A percentile compares a stretch with the other conserved stretches of the same genome.
These are phyloP conservation scores for Xiphophorus hellerii DNA, from an alignment of 2,113 vertebrate genomes.

Conservation along the genomic window DNA sequence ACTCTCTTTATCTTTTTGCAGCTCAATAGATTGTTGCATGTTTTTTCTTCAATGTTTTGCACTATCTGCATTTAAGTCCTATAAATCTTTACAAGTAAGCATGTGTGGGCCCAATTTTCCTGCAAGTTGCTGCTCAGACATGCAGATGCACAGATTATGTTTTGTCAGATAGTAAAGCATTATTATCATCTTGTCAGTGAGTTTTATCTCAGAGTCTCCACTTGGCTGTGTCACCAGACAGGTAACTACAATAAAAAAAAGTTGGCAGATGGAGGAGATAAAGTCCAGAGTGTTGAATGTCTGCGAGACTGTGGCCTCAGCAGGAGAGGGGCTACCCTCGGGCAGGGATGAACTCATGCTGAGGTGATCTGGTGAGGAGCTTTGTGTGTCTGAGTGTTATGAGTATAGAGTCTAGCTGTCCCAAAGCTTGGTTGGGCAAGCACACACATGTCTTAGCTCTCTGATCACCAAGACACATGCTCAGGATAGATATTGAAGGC, in stretches of 20 bases:
- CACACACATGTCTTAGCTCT: constrained; percentile 55
- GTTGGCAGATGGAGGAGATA: constrained; percentile 61
- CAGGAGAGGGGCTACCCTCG: constrained; percentile 54
- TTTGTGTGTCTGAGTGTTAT: constrained; percentile 25
- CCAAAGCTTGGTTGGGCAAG: constrained; percentile 67
- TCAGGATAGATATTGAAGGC: constrained; percentile 28
- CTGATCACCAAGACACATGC: constrained; percentile 38
- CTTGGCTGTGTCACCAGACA: constrained; percentile 53
- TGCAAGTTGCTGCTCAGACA: constrained; percentile 39
- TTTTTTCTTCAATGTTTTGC: neutral
- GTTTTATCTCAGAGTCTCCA: constrained; percentile 60
- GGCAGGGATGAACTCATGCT: constrained; percentile 48
- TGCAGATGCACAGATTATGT: constrained; percentile 14
- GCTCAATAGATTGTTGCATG: neutral
- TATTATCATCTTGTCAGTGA: constrained; percentile 59
- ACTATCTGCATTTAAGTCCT: neutral
- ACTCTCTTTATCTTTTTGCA: neutral
- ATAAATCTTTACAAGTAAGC: constrained; percentile 8
- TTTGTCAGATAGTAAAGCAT: constrained; percentile 60
- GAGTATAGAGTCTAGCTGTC: constrained; percentile 54
- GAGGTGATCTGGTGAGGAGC: constrained; percentile 42
- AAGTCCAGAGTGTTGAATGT: constrained; percentile 54
- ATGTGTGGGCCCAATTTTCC: neutral
- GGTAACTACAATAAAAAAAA: constrained; percentile 39
- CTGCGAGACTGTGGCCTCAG: constrained; percentile 46